Conservation (phyloP, 2,113 vertebrate genomes). For the Elephas maximus region DNA sequence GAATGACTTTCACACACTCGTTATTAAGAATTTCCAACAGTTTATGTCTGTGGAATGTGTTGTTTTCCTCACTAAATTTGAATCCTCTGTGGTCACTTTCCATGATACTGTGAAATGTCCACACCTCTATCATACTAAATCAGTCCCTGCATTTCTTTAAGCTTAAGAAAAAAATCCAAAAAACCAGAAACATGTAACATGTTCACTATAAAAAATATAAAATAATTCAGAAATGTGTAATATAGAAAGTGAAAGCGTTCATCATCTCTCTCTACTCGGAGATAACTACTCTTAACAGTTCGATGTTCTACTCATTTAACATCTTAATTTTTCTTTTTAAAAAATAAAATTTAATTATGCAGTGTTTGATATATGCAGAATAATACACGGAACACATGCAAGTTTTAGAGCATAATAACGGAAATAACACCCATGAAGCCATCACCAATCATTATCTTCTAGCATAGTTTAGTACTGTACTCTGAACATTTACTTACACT, state of each 20-base stretch:
- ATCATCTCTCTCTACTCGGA: background rate
- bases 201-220: slow-evolving; percentile 29
- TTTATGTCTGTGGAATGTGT: background rate
- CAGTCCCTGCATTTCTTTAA: slow-evolving; percentile 22
- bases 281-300: slow-evolving; percentile 2
- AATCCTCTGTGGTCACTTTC: slow-evolving; percentile 1
- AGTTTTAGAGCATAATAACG: background rate
- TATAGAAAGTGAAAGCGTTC: background rate
- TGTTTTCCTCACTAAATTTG: slow-evolving; percentile 25
- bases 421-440: background rate
- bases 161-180: background rate
- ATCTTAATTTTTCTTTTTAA: background rate
- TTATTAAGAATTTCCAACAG: slow-evolving; percentile 24
- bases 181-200: background rate
- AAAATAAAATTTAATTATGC: background rate
- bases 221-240: slow-evolving; percentile 21
- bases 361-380: background rate
- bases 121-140: background rate
- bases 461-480: background rate
- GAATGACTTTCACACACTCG: slow-evolving; percentile 39
- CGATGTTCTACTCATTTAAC: background rate
- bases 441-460: background rate
- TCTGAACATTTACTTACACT: slow-evolving; percentile 34
- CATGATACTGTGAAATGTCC: background rate
- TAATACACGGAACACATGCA: background rate